These are phyloP conservation scores for Amphiprion ocellaris DNA, from an alignment of 2,113 vertebrate genomes.

Conservation along the genomic window DNA sequence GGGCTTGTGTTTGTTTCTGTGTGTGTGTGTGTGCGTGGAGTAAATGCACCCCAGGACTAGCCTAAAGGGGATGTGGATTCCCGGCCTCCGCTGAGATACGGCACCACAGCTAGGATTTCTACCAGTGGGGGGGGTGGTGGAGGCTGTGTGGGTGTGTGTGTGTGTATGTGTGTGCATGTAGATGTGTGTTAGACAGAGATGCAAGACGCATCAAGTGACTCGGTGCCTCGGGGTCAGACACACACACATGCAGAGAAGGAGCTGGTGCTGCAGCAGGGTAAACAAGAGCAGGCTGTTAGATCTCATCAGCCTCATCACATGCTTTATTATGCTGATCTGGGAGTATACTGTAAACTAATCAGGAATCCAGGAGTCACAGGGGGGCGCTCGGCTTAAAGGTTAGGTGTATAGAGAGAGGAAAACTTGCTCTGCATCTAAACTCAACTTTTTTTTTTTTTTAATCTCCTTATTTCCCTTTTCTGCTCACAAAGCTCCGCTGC, in stretches of 20 bases:
- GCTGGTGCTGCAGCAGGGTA: constrained; percentile 75
- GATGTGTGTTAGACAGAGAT: constrained; percentile 65
- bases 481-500: background rate
- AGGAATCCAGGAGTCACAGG: constrained; percentile 67
- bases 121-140: constrained; percentile 67
- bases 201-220: constrained; percentile 82
- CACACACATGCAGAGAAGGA: constrained; percentile 74
- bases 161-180: constrained; percentile 24
- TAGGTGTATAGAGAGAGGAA: constrained; percentile 66
- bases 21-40: constrained; percentile 58
- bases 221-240: constrained; percentile 84
- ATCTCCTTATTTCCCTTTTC: constrained; percentile 20
- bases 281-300: constrained; percentile 83
- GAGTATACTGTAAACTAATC: constrained; percentile 84
- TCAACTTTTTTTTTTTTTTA: constrained; percentile 62
- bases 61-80: constrained; percentile 84
- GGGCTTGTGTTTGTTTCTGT: constrained; percentile 59
- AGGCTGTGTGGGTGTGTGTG: constrained; percentile 51
- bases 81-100: constrained; percentile 80
- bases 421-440: constrained; percentile 67
- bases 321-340: constrained; percentile 82
- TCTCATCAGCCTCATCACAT: constrained; percentile 82
- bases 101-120: constrained; percentile 77
- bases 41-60: constrained; percentile 86
- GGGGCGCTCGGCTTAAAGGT: constrained; percentile 78